Conservation (phyloP, 2,888 invertebrate genomes). For the Lochmaea capreae region DNA sequence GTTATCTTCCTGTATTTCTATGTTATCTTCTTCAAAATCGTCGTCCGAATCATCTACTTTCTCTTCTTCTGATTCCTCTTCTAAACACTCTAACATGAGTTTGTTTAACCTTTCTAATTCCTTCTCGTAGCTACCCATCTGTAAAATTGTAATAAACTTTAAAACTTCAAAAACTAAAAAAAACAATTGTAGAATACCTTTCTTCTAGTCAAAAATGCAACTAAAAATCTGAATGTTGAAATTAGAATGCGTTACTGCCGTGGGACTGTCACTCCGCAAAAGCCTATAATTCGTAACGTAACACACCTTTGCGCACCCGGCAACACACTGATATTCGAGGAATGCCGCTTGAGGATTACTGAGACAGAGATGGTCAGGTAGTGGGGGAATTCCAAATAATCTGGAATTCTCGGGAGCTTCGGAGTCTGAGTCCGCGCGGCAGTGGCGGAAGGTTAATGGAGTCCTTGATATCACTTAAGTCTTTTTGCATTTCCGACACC, state of each 20-base stretch:
- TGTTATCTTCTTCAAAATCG: conserved; percentile 17
- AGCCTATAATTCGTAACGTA: not conserved
- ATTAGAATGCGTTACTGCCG: not conserved
- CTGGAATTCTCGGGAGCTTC: conserved; percentile 14
- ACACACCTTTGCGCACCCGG: not conserved
- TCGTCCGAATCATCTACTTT: conserved; percentile 11
- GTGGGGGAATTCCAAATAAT: conserved; percentile 19
- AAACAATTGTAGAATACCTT: not conserved
- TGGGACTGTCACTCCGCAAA: not conserved
- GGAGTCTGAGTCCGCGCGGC: conserved; percentile 20
- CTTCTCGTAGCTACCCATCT: not conserved
- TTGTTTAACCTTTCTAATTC: not conserved
- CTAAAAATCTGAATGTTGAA: conserved; percentile 1
- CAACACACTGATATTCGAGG: not conserved
- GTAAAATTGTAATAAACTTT: not conserved
- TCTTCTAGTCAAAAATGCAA: not conserved
- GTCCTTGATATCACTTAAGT: too few relatives aligned
- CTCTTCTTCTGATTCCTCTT: conserved; percentile 17
- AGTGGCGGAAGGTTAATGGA: conserved; percentile 20
- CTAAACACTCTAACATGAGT: not conserved
- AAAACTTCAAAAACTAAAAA: conserved; percentile 1
- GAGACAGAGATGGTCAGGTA: not conserved
- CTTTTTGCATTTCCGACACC: too few relatives aligned
- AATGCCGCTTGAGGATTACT: not conserved
- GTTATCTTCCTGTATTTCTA: conserved; percentile 17